Conservation (phyloP, 2,113 vertebrate species). For the Phaetusa simplex region DNA sequence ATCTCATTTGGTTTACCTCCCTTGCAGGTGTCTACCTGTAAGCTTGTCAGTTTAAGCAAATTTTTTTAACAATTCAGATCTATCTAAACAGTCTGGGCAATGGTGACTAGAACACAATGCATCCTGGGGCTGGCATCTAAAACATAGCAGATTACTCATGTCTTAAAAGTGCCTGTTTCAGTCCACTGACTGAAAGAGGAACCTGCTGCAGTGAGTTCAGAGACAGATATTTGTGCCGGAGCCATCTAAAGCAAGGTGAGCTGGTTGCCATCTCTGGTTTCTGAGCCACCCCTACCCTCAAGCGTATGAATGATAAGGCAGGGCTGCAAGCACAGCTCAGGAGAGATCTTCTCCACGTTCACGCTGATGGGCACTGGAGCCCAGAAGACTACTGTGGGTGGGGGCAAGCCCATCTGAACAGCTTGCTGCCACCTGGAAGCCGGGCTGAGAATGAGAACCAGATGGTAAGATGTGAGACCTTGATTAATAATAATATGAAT, state of each 20-base stretch:
- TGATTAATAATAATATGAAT: background rate
- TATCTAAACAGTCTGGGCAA: background rate
- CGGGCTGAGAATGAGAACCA: background rate
- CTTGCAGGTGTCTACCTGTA: background rate
- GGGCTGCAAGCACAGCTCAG: background rate
- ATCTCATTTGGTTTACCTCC: background rate
- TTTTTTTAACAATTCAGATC: background rate
- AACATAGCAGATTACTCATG: background rate
- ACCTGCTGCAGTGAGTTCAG: background rate
- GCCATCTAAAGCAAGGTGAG: background rate
- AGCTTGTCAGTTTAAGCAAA: background rate
- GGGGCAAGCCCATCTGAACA: background rate
- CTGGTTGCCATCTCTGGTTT: background rate
- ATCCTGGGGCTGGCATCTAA: background rate
- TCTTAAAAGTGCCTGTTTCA: background rate
- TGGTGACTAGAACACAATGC: background rate
- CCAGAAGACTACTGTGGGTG: background rate
- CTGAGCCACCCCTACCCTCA: background rate
- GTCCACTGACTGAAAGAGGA: background rate
- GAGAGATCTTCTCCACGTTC: background rate
- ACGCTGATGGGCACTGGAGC: background rate
- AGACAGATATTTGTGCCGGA: background rate
- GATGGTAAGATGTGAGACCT: background rate
- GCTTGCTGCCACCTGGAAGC: constrained; percentile 1
- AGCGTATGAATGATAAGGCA: background rate